Percentiles rank a stretch among this genome's conserved stretches.
Evolutionary conservation across 2,113 vertebrate genomes (phyloP).

Genomic region (Nothocercus nigrocapillus): DNA sequence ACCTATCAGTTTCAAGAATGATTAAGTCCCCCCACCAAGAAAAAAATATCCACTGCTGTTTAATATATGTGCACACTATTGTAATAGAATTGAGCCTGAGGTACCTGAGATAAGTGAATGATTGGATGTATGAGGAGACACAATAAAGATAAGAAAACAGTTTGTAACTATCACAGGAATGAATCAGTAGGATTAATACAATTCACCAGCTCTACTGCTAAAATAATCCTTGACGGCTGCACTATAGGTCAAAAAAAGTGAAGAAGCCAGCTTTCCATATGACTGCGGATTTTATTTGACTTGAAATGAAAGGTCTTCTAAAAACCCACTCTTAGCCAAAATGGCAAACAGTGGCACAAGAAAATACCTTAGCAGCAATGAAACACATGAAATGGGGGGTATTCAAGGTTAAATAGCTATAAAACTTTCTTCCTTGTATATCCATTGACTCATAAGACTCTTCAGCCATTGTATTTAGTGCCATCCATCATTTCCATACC

Average conservation of each 20-base stretch:
- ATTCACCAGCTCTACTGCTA: conserved; percentile 16
- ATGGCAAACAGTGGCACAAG: background rate
- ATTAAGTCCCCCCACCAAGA: background rate
- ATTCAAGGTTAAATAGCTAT: conserved; percentile 21
- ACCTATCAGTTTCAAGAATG: background rate
- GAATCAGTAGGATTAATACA: conserved; percentile 34
- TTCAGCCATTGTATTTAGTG: background rate
- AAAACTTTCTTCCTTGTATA: background rate
- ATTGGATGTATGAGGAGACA: conserved; percentile 19
- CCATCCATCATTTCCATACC: conserved; percentile 79
- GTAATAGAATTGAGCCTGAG: conserved; percentile 45
- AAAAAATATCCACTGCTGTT: background rate
- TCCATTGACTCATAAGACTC: background rate
- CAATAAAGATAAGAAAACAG: conserved; percentile 63
- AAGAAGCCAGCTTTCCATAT: background rate
- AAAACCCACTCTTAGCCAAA: conserved; percentile 14
- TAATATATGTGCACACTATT: conserved; percentile 13
- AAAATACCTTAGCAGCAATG: background rate
- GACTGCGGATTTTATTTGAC: conserved; percentile 8
- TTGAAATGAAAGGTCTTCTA: conserved; percentile 4
- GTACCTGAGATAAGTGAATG: conserved; percentile 57
- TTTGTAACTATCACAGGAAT: conserved; percentile 29
- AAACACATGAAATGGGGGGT: background rate
- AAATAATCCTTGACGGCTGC: conserved; percentile 17
- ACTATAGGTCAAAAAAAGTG: background rate